Percentiles rank a stretch among this genome's conserved stretches.
Conservation (phyloP, 2,888 invertebrate species). For the Cartodere bifasciata region DNA sequence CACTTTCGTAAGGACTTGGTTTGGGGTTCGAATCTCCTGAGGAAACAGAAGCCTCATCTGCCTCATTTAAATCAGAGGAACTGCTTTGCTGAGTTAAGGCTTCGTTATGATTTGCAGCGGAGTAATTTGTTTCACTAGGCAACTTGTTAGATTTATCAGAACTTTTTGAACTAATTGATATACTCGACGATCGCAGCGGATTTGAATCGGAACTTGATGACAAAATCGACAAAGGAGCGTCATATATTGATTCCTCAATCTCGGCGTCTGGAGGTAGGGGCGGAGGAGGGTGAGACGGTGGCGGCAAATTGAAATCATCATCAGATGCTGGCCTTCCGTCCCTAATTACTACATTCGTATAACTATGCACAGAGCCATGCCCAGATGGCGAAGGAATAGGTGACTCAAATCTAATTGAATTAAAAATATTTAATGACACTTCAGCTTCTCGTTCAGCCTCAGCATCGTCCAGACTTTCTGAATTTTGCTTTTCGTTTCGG, state of each 20-base stretch:
- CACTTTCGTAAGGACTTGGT: slow-evolving; percentile 31
- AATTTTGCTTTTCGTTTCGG: too few species aligned
- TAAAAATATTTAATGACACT: slow-evolving; percentile 40
- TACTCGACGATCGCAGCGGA: too few species aligned
- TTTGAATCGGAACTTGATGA: slow-evolving; percentile 31
- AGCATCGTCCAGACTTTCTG: slow-evolving; percentile 11
- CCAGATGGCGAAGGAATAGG: slow-evolving; percentile 17
- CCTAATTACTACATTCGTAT: slow-evolving; percentile 24
- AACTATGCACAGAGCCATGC: too few species aligned
- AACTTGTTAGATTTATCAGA: slow-evolving; percentile 11
- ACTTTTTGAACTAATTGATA: slow-evolving; percentile 28
- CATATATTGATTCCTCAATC: slow-evolving; percentile 43
- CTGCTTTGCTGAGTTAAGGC: too few species aligned
- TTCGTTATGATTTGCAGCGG: too few species aligned
- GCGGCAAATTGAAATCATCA: slow-evolving; percentile 35
- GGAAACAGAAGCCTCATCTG: too few species aligned
- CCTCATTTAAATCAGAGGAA: too few species aligned
- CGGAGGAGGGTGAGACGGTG: slow-evolving; percentile 47
- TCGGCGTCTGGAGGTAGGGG: too few species aligned
- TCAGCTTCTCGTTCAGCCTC: slow-evolving; percentile 19
- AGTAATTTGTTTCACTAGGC: too few species aligned
- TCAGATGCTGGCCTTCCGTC: slow-evolving; percentile 17
- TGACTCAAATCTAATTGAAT: slow-evolving; percentile 28
- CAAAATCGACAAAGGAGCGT: slow-evolving; percentile 38
- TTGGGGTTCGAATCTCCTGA: slow-evolving; percentile 11